Evolutionary conservation across 2,113 vertebrate genomes (phyloP).

Genomic region (Glareola pratincola): DNA sequence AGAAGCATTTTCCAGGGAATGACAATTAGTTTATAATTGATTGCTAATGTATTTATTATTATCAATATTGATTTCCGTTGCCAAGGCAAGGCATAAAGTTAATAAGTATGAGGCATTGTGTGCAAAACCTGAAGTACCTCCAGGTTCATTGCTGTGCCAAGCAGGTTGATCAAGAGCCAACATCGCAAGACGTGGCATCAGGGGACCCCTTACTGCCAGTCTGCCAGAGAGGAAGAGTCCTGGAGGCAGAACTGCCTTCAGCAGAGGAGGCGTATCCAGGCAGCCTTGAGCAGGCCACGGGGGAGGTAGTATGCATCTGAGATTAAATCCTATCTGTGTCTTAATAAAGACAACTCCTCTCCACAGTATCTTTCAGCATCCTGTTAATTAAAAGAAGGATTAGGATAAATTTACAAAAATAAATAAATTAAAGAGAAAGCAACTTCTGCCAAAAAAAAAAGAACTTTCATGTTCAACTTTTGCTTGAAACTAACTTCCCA

Average conservation of each 20-base stretch:
- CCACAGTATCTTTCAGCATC: constrained; percentile 5
- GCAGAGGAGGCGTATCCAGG: not conserved
- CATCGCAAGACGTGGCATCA: not conserved
- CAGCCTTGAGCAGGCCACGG: not conserved
- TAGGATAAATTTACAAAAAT: constrained; percentile 17
- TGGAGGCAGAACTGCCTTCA: not conserved
- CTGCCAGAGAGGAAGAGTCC: not conserved
- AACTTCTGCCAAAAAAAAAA: constrained; percentile 56
- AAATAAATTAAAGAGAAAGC: constrained; percentile 29
- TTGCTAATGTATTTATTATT: constrained; percentile 1
- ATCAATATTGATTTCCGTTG: constrained; percentile 20
- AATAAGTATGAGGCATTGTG: not conserved
- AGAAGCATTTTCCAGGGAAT: not conserved
- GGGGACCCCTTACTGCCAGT: not conserved
- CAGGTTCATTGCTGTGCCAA: not conserved
- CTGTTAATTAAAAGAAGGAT: constrained; percentile 25
- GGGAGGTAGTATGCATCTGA: not conserved
- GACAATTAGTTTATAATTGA: not conserved
- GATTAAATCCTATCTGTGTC: constrained; percentile 1
- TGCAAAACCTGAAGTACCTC: not conserved
- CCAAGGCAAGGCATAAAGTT: not conserved
- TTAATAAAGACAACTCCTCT: not conserved
- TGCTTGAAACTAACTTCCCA: constrained; percentile 27
- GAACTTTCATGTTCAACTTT: constrained; percentile 32
- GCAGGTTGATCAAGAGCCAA: not conserved